Conservation (phyloP, 2,888 invertebrate species). For the Galerucella calmariensis region DNA sequence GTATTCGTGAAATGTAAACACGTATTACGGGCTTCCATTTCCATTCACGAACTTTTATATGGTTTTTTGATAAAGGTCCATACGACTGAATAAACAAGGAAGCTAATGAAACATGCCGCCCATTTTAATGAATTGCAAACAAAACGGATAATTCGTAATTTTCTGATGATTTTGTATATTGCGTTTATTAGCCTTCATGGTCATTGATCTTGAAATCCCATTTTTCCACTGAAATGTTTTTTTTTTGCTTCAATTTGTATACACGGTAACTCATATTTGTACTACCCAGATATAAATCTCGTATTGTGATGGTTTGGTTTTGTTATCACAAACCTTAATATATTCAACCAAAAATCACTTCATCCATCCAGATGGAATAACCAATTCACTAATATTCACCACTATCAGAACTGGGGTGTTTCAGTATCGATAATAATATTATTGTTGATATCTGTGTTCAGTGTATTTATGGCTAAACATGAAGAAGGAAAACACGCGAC, state of each 20-base stretch:
- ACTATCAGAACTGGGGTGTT: no score
- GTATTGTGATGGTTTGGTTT: no score
- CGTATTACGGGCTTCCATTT: constrained; percentile 13
- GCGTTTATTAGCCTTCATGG: neutral
- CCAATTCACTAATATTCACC: no score
- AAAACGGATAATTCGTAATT: constrained; percentile 26
- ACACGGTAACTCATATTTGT: neutral
- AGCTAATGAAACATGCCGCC: constrained; percentile 37
- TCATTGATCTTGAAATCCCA: neutral
- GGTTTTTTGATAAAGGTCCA: constrained; percentile 25
- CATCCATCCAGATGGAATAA: no score
- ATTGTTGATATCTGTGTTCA: no score
- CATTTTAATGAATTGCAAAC: constrained; percentile 36
- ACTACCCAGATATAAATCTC: no score
- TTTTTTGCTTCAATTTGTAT: neutral
- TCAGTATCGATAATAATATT: no score
- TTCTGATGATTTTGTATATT: constrained; percentile 11
- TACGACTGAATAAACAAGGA: constrained; percentile 36
- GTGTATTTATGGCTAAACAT: no score
- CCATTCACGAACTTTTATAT: constrained; percentile 31
- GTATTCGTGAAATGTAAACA: constrained; percentile 25
- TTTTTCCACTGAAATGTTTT: neutral
- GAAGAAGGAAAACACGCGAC: no score
- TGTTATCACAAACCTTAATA: no score
- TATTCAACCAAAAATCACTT: no score